Conservation (phyloP, 2,888 invertebrate genomes). For the Pediacus dermestoides region DNA sequence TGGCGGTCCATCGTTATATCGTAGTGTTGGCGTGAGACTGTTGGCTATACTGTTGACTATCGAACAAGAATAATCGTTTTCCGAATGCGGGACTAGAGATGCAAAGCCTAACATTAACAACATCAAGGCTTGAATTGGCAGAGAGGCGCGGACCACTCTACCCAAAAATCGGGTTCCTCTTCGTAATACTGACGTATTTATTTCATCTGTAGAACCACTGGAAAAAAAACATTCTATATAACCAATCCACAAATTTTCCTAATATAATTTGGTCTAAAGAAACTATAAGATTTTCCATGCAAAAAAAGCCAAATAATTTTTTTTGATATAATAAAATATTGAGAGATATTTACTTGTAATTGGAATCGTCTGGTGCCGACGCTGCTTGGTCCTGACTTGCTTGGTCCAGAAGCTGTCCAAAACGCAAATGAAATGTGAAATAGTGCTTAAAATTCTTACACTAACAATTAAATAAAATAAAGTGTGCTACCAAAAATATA, state of each 20-base stretch:
- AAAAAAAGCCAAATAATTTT: no score
- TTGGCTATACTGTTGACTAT: constrained; percentile 78
- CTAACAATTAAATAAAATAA: constrained; percentile 37
- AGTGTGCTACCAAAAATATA: constrained; percentile 13
- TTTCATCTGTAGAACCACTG: constrained; percentile 46
- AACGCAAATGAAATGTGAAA: constrained; percentile 57
- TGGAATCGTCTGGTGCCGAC: constrained; percentile 55
- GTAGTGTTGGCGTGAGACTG: constrained; percentile 82
- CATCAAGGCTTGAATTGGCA: constrained; percentile 93
- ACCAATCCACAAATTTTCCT: no score
- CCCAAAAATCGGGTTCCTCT: constrained; percentile 82
- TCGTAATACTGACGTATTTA: constrained; percentile 63
- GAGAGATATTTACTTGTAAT: constrained; percentile 62
- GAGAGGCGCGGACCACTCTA: constrained; percentile 84
- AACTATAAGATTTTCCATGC: background rate
- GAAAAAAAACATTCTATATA: constrained; percentile 29
- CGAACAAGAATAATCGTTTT: constrained; percentile 81
- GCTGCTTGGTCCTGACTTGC: constrained; percentile 56
- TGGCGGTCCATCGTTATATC: constrained; percentile 91
- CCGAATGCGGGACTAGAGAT: constrained; percentile 84
- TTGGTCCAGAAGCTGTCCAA: constrained; percentile 69
- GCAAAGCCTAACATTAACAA: constrained; percentile 90
- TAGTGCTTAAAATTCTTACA: constrained; percentile 37
- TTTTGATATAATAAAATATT: constrained; percentile 8
- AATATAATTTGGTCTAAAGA: no score